Base-by-base conservation (phyloP, 2,888 invertebrate species). In the Himalopsyche anomala region DNA sequence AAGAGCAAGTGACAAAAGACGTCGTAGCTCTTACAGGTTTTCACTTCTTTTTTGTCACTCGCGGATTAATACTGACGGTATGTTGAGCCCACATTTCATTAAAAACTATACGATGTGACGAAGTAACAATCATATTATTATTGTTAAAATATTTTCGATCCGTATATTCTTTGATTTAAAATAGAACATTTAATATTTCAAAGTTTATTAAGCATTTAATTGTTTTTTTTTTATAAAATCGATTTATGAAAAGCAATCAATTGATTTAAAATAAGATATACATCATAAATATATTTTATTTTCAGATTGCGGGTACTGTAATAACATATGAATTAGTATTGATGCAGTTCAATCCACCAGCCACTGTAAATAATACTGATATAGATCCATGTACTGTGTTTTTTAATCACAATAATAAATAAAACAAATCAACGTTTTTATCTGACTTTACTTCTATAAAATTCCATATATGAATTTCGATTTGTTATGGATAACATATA, bases 261-360 rank as follows among this genome's bases (percentile, higher is more conserved):
- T 45, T 45, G 45, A 9, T 11, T 9, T 45, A 9, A 8, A 45
- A 2, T 45, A 11, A 45, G 0, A 11, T 45, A 45, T 2, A 45
- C 11, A 45, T 45, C 9, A 51, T 5, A 74, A 45, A 40, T 19
- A 38, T 82, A 6, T 36, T 81, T 51, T 42, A 51, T 40, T 90
- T 90, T 83, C 89, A 94, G 94, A 92, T 94, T 38, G 93, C 93
- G 54, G 93, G 94, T 42, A 94, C 94, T 0, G 92, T 94, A 74
- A 92, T 94, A 12, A 94, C 94, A 1, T 94, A 93, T 88, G 94
- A 93, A 89, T 89, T 93, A 19, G 92, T 93, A 17, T 90, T 93
- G 62, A 91, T 93, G 11, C 93, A 88, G 79, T 88, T 88, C 80
- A 88, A 88, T 56, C 62, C 84, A 19, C 38, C 87, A 17, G 84